These are phyloP conservation scores for Ranitomeya variabilis DNA, from an alignment of 2,113 vertebrate genomes.

Conservation along the genomic window DNA sequence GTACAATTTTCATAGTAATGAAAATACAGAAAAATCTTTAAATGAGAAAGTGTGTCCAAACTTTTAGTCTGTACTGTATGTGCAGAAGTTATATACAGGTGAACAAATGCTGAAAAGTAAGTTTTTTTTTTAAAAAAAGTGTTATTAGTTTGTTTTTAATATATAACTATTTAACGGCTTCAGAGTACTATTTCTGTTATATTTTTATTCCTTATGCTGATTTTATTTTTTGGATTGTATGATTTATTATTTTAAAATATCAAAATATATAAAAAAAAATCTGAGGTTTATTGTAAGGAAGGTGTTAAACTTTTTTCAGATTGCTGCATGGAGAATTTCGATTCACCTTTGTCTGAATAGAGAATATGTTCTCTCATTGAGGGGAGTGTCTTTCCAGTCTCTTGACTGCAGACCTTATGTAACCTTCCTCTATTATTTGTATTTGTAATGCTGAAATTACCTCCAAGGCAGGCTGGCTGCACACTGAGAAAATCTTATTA, in stretches of 20 bases:
- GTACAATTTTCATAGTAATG: no score
- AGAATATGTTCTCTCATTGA: constrained; percentile 15
- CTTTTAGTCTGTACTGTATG: no score
- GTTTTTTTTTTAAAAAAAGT: no score
- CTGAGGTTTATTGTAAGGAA: not conserved
- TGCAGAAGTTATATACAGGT: no score
- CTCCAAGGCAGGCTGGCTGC: constrained; percentile 27
- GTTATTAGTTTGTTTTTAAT: no score
- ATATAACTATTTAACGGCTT: no score
- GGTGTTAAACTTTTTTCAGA: not conserved
- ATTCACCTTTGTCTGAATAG: constrained; percentile 20
- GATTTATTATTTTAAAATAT: not conserved
- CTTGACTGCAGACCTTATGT: constrained; percentile 29
- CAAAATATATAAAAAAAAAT: not conserved
- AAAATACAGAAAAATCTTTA: no score
- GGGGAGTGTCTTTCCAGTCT: not conserved
- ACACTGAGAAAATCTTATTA: constrained; percentile 28
- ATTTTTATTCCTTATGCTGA: no score
- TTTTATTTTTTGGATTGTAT: no score
- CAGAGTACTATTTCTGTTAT: no score
- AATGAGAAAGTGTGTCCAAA: no score
- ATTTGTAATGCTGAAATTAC: constrained; percentile 41
- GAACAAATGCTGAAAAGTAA: no score
- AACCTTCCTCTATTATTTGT: constrained; percentile 32
- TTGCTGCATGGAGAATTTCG: constrained; percentile 11